phyloP scores from a whole-genome alignment of 2,888 invertebrate genomes.

The Standfussiana lucernea region DNA sequence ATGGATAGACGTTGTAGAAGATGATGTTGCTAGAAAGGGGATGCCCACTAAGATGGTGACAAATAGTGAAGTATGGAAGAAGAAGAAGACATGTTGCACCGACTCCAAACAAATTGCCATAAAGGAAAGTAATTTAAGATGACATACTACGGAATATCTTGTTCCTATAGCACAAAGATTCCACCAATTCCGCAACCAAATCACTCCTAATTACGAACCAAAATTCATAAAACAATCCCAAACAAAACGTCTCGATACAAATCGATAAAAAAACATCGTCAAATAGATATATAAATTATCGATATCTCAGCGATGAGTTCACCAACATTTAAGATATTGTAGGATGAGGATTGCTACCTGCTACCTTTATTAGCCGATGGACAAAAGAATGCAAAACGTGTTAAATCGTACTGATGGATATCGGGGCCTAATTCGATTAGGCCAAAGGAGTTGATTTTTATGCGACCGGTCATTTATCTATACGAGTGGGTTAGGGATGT shows the following conservation, averaged over 20 bases:
- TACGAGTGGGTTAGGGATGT: constrained; percentile 79
- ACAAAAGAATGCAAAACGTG: constrained; percentile 89
- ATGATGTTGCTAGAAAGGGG: neutral
- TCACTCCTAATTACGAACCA: constrained; percentile 41
- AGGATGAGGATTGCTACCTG: constrained; percentile 85
- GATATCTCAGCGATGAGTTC: constrained; percentile 85
- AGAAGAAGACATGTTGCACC: neutral
- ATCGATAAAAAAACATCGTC: constrained; percentile 75
- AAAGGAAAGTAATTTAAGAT: neutral
- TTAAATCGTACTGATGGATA: constrained; percentile 89
- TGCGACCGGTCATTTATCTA: constrained; percentile 88
- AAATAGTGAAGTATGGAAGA: neutral
- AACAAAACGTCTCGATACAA: constrained; percentile 62
- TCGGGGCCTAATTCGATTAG: constrained; percentile 90
- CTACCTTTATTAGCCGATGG: constrained; percentile 85
- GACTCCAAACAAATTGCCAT: neutral
- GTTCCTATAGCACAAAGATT: neutral
- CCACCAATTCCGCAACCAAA: constrained; percentile 11
- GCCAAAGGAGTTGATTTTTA: constrained; percentile 89
- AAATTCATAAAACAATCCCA: constrained; percentile 50
- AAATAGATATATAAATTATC: constrained; percentile 81
- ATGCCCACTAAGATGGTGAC: neutral
- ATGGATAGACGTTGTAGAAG: neutral
- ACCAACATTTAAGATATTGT: constrained; percentile 86
- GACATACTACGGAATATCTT: neutral